phyloP scores from a whole-genome alignment of 23 tunicate genomes.

The Clavelina lepadiformis region DNA sequence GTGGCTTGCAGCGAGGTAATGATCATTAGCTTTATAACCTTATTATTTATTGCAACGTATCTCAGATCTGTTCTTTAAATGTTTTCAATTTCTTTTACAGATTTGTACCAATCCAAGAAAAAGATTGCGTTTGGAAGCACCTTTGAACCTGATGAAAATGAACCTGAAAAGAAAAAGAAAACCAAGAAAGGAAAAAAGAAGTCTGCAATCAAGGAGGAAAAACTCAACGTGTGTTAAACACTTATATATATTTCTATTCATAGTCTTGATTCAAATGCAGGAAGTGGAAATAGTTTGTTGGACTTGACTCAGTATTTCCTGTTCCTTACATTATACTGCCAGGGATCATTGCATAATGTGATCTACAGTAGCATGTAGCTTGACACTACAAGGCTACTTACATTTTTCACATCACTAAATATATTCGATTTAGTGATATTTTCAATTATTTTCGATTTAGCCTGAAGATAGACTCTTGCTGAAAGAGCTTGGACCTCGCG shows the following conservation, averaged over 20 bases:
- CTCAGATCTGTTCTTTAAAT: not conserved
- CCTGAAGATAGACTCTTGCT: slow-evolving; percentile 90
- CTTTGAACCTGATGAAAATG: slow-evolving; percentile 53
- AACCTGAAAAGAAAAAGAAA: slow-evolving; percentile 48
- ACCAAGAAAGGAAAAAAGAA: slow-evolving; percentile 62
- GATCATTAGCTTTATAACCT: not conserved
- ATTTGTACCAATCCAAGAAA: slow-evolving; percentile 71
- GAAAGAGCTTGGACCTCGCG: slow-evolving; percentile 89
- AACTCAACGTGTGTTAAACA: slow-evolving; percentile 76
- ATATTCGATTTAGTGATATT: no score
- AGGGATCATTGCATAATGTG: no score
- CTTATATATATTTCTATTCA: no score
- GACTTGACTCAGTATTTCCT: no score
- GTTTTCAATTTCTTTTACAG: slow-evolving; percentile 21
- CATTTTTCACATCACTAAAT: no score
- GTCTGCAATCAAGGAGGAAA: slow-evolving; percentile 40
- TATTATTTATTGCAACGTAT: not conserved
- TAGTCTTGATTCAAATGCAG: no score
- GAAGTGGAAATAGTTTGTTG: no score
- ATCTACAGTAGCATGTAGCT: no score
- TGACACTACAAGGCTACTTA: no score
- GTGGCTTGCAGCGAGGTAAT: slow-evolving; percentile 80
- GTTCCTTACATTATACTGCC: no score
- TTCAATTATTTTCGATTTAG: no score
- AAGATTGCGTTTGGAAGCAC: slow-evolving; percentile 92